phyloP scores from a whole-genome alignment of 1,140 invertebrate genomes.

The Amyelois transitella region DNA sequence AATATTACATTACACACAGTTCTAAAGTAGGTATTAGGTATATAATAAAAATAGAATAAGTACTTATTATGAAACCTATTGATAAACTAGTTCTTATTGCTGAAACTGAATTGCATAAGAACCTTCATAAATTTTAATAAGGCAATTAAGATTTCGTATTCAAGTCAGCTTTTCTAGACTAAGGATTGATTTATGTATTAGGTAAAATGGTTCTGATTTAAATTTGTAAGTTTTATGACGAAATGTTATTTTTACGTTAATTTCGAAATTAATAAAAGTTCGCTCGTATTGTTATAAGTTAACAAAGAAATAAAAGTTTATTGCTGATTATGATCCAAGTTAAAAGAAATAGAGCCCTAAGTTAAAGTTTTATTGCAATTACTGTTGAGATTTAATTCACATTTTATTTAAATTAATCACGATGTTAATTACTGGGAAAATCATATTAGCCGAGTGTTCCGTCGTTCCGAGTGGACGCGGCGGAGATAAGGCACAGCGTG shows the following conservation, averaged over 20 bases:
- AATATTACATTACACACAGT: conserved; percentile 6
- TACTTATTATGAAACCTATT: neutral
- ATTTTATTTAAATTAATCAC: conserved; percentile 1
- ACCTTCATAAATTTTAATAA: conserved; percentile 33
- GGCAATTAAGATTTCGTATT: conserved; percentile 33
- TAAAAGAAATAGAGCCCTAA: too few species aligned
- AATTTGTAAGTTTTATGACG: conserved; percentile 7
- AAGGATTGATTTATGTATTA: conserved; percentile 42
- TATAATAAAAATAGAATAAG: too few species aligned
- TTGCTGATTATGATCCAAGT: too few species aligned
- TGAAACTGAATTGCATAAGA: conserved; percentile 21
- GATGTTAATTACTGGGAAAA: conserved; percentile 5
- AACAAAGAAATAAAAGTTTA: too few species aligned
- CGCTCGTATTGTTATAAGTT: too few species aligned
- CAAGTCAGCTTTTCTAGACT: conserved; percentile 23
- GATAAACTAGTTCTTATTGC: conserved; percentile 1
- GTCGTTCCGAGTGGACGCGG: conserved; percentile 7
- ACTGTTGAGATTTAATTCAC: neutral
- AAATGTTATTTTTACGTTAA: too few species aligned
- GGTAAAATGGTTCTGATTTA: conserved; percentile 14
- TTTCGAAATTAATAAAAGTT: too few species aligned
- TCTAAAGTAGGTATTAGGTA: neutral
- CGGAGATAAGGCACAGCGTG: conserved; percentile 21
- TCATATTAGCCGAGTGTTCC: neutral
- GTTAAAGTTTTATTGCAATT: neutral